phyloP scores from a whole-genome alignment of 53 echinoderm and acorn worm species.

The Patiria pectinifera region DNA sequence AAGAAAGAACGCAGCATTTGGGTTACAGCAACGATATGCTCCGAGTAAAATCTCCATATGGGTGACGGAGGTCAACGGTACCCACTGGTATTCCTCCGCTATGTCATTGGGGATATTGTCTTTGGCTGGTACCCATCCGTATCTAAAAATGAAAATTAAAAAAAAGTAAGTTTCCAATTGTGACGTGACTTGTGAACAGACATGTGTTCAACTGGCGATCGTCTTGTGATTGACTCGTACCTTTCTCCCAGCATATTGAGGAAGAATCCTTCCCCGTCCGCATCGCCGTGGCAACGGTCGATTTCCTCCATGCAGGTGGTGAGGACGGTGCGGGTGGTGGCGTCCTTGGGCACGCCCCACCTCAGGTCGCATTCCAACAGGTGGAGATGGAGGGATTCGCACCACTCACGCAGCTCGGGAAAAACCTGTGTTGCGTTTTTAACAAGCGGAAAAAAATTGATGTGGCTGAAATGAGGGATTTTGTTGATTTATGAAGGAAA shows the following conservation, averaged over 20 bases:
- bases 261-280: conserved; percentile 93
- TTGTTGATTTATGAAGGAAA: too few relatives aligned
- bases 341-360: conserved; percentile 97
- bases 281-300: conserved; percentile 88
- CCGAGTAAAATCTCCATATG: conserved; percentile 95
- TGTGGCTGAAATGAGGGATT: too few relatives aligned
- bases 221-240: conserved; percentile 17
- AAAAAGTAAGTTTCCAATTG: background rate
- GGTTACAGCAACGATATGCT: conserved; percentile 73
- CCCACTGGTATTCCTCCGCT: conserved; percentile 81
- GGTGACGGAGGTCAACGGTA: conserved; percentile 85
- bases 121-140: conserved; percentile 90
- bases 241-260: conserved; percentile 94
- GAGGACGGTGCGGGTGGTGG: conserved; percentile 83
- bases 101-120: conserved; percentile 82
- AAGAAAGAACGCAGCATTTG: conserved; percentile 86
- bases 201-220: too few relatives aligned
- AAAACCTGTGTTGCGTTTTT: conserved; percentile 74
- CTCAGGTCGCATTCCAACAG: conserved; percentile 94
- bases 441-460: background rate
- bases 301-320: conserved; percentile 96
- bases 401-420: conserved; percentile 92
- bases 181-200: background rate
- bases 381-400: conserved; percentile 79
- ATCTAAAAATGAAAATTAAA: conserved; percentile 57